Evolutionary conservation across 2,113 vertebrate genomes (phyloP).

Genomic region (Bagarius yarrelli): DNA sequence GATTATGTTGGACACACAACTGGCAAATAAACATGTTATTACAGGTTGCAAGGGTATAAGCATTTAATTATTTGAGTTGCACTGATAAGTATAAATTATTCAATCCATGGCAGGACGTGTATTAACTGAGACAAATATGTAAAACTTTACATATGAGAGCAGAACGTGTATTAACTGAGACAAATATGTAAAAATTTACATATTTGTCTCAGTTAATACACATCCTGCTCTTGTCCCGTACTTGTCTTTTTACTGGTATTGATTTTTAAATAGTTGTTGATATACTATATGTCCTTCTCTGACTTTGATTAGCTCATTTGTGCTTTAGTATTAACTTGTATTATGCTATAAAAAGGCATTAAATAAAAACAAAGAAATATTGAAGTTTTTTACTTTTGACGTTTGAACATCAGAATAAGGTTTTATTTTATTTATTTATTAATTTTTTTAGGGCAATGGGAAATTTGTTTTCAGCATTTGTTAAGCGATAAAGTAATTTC

Average conservation of each 20-base stretch:
- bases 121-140: background rate
- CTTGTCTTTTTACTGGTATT: background rate
- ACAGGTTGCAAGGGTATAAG: background rate
- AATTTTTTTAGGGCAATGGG: background rate
- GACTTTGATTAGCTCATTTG: constrained; percentile 12
- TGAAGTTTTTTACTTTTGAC: background rate
- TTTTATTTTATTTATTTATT: background rate
- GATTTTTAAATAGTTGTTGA: background rate
- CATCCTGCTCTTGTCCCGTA: background rate
- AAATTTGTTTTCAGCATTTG: background rate
- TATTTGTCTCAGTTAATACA: background rate
- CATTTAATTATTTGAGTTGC: background rate
- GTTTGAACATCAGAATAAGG: background rate
- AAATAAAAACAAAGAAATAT: constrained; percentile 35
- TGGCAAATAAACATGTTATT: constrained; percentile 1
- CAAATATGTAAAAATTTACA: constrained; percentile 5
- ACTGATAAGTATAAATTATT: background rate
- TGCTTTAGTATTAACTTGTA: constrained; percentile 19
- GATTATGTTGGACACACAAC: background rate
- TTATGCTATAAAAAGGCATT: constrained; percentile 27
- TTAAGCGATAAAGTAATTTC: background rate
- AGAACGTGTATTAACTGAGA: background rate
- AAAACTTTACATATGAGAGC: background rate
- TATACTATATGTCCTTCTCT: background rate
- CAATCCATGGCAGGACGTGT: background rate